Base-by-base conservation (phyloP, 2,797 vertebrate species). In the Eremophila alpestris region DNA sequence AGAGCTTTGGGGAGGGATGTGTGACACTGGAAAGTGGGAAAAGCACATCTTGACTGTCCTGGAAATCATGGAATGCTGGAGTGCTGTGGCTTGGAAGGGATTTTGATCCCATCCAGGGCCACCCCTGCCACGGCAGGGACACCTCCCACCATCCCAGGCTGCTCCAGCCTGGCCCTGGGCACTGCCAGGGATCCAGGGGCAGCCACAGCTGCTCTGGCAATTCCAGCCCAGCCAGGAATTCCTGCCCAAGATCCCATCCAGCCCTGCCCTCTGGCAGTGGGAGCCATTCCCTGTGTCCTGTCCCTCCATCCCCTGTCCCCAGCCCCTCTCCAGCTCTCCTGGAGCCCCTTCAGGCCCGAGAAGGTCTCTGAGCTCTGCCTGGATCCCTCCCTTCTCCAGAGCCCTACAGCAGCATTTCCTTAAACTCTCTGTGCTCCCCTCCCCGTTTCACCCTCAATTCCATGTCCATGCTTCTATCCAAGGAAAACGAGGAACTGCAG, bases 391-490 rank as follows among this genome's bases (percentile, higher is more conserved):
- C 36, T 36, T 36, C 36, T 36, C 36, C 38, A 11, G 38, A 18
- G 83, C 21, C 79, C 34, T 14, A 1, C 2, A 59, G 56, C 21
- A 23, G 3, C 3, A 1, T 17, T 9, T 6, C 10, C 63, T 5
- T 7, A 1, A 49, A 26, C 12, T 13, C 22, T 21, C 46, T 18
- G 3, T 19, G 16, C 20, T 60, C 30, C 64, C 80, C 75, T 40
- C 23, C 41, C 22, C 16, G 0, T 20, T 51, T 21, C 6, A 48
- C 62, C 38, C 56, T 11, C 5, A 52, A 27, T 76, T 49, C 34
- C 32, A 9, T 9, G 5, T 4, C 1, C 3, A 1, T 9, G 12
- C 64, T n/a, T 16, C 67, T 20, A 2, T 1, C 30, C 1, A 0
- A 32, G 41, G 36, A 8, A 56, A 56, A 26, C 4, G 5, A 62